phyloP scores from a whole-genome alignment of 2,888 invertebrate species.

The Aradus depressus region DNA sequence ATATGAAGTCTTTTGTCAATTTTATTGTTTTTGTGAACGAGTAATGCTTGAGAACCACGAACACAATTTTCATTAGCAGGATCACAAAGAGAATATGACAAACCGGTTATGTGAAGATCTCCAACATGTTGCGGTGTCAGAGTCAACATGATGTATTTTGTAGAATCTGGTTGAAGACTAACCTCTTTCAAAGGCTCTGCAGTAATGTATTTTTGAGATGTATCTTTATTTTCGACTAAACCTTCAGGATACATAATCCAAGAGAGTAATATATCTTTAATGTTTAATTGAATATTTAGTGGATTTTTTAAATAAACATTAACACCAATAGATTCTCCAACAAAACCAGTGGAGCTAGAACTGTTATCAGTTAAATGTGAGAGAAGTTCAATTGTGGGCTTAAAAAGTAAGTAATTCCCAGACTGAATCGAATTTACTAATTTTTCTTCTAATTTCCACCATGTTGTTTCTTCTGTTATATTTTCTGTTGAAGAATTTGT shows the following conservation, averaged over 20 bases:
- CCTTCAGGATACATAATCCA: conserved; percentile 51
- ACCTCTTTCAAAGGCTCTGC: conserved; percentile 38
- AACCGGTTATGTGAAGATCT: conserved; percentile 57
- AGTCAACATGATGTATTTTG: conserved; percentile 49
- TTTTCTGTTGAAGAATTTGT: neutral
- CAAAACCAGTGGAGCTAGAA: conserved; percentile 55
- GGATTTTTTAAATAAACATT: conserved; percentile 66
- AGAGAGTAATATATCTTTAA: conserved; percentile 57
- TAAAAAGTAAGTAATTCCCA: conserved; percentile 60
- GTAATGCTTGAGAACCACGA: conserved; percentile 26
- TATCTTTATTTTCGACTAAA: conserved; percentile 37
- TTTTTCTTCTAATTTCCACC: conserved; percentile 69
- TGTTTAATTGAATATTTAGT: conserved; percentile 55
- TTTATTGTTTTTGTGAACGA: conserved; percentile 16
- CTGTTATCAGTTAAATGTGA: conserved; percentile 53
- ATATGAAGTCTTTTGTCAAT: conserved; percentile 59
- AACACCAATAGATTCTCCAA: conserved; percentile 72
- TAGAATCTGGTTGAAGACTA: conserved; percentile 47
- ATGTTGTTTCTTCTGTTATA: conserved; percentile 34
- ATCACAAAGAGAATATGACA: conserved; percentile 51
- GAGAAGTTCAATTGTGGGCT: conserved; percentile 64
- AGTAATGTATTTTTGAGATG: conserved; percentile 35
- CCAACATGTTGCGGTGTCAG: conserved; percentile 65
- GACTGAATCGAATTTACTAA: conserved; percentile 54
- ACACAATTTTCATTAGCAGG: conserved; percentile 22